Evolutionary conservation across 1,140 invertebrate genomes (phyloP).

Genomic region (Drosophila baimaii): DNA sequence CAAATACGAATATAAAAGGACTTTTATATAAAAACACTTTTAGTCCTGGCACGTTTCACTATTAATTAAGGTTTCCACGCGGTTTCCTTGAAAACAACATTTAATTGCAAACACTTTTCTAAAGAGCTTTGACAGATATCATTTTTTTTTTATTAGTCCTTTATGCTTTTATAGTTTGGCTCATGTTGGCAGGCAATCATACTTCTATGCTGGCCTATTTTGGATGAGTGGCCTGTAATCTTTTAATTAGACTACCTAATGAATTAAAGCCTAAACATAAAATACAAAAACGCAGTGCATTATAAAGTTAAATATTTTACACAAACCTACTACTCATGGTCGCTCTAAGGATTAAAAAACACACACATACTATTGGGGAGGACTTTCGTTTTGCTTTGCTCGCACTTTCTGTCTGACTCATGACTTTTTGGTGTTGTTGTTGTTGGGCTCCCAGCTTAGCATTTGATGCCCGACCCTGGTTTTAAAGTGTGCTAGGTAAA

Average conservation of each 20-base stretch:
- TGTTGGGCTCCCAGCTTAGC: neutral
- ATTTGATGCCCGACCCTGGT: neutral
- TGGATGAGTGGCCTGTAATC: neutral
- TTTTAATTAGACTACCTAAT: constrained; percentile 14
- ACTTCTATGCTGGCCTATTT: neutral
- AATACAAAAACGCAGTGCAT: neutral
- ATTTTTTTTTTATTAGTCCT: neutral
- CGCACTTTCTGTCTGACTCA: neutral
- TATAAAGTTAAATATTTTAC: neutral
- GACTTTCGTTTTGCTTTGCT: constrained; percentile 5
- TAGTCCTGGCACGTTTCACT: constrained; percentile 5
- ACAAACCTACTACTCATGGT: neutral
- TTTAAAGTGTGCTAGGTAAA: neutral
- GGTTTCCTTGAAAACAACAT: neutral
- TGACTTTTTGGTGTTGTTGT: neutral
- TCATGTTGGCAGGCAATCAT: neutral
- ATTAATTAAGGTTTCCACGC: constrained; percentile 2
- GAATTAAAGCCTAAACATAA: constrained; percentile 3
- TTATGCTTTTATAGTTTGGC: neutral
- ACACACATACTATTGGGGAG: neutral
- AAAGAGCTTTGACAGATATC: constrained; percentile 3
- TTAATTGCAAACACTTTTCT: constrained; percentile 6
- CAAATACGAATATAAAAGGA: constrained; percentile 8
- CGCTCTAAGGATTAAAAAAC: neutral
- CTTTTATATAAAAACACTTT: no score